phyloP scores from a whole-genome alignment of 92 coral and sea anemone species.

The Porites lobata region DNA sequence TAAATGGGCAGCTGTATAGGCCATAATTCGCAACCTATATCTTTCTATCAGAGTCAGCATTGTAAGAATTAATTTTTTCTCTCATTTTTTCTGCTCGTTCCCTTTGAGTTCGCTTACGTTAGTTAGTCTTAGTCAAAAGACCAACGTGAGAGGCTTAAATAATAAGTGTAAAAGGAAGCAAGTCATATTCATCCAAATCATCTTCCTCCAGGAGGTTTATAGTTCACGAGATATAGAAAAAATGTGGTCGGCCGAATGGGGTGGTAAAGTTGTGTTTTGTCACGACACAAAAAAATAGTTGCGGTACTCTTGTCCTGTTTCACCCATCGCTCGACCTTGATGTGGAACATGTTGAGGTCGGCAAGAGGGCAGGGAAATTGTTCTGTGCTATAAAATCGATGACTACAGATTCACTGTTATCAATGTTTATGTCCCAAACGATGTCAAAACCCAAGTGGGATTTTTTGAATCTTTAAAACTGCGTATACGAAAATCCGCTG shows the following conservation, averaged over 20 bases:
- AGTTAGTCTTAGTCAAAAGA: background rate
- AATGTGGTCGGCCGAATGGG: background rate
- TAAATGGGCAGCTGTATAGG: background rate
- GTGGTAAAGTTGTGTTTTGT: background rate
- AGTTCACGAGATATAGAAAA: background rate
- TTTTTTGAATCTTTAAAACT: background rate
- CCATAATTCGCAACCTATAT: background rate
- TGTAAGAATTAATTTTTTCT: background rate
- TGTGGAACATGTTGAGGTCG: background rate
- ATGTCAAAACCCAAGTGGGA: background rate
- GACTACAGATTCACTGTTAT: background rate
- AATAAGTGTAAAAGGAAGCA: background rate
- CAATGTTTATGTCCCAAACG: slow-evolving; percentile 4
- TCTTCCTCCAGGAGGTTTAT: background rate
- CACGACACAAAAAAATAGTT: background rate
- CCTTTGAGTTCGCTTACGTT: background rate
- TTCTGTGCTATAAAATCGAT: background rate
- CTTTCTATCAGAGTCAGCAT: background rate
- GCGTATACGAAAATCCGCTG: background rate
- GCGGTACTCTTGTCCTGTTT: background rate
- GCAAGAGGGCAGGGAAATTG: background rate
- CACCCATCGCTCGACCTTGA: background rate
- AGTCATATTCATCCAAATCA: background rate
- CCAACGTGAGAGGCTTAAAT: background rate
- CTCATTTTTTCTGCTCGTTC: background rate